Evolutionary conservation across 2,797 vertebrate species (phyloP).

Genomic region (Rhinatrema bivittatum): DNA sequence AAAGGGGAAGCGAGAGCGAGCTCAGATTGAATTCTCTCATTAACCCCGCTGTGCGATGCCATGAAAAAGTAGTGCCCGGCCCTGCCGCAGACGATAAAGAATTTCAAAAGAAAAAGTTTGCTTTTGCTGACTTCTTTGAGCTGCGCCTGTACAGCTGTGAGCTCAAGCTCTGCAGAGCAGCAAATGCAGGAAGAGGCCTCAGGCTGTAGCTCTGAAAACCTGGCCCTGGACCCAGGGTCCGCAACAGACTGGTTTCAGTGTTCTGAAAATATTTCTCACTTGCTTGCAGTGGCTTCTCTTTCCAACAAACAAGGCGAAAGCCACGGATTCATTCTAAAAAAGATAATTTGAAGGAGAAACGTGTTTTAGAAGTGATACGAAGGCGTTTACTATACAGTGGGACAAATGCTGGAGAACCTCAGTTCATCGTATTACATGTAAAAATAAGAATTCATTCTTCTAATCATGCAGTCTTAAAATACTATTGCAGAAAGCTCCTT

Average conservation of each 20-base stretch:
- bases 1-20: neutral
- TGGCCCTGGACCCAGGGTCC: neutral
- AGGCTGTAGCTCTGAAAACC: neutral
- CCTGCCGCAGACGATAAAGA: slow-evolving; percentile 19
- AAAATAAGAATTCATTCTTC: too few relatives aligned
- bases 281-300: too few relatives aligned
- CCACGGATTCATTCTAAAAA: too few relatives aligned
- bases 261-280: too few relatives aligned
- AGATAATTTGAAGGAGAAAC: too few relatives aligned
- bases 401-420: too few relatives aligned
- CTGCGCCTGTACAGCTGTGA: slow-evolving; percentile 12
- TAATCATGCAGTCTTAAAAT: too few relatives aligned
- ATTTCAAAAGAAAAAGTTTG: slow-evolving; percentile 29
- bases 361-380: too few relatives aligned
- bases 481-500: too few relatives aligned
- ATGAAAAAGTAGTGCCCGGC: slow-evolving; percentile 7
- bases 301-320: too few relatives aligned
- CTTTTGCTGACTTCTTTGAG: slow-evolving; percentile 23
- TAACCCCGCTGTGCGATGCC: neutral
- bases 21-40: neutral
- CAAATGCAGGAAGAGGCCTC: slow-evolving; percentile 16
- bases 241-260: neutral
- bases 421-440: too few relatives aligned
- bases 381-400: too few relatives aligned
- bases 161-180: slow-evolving; percentile 11